Base-by-base conservation (phyloP, 35 echinoderm and acorn worm genomes). In the Apostichopus japonicus region DNA sequence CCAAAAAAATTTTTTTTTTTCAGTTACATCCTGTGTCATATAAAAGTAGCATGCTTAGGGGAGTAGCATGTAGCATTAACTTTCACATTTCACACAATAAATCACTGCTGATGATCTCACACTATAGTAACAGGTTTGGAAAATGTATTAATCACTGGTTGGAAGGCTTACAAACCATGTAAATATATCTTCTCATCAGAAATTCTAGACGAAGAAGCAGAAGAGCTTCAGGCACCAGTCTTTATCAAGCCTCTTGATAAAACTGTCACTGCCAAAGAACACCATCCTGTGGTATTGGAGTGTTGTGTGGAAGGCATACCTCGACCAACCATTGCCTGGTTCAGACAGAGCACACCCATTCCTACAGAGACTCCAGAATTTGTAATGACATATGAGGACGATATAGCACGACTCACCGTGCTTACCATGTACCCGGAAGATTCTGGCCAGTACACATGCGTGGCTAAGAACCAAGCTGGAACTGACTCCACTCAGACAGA, bases 371-470 rank as follows among this genome's bases (percentile, higher is more conserved):
- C 95, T 10, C 93, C 94, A 90, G 97, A 99, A 65, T 99, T 99
- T 86, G 93, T 93, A 17, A 92, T 96, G 73, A 90, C 71, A 2
- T 96, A 93, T 56, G 97, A 96, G 57, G 95, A 89, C 23, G 93
- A 79, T 54, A 22, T 95, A 5, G 93, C 58, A 24, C 93, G 71
- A 9, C 79, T 99, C 87, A 92, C 89, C 10, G 96, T 99, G 56
- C 81, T 79, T 53, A 95, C 96, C 14, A 91, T 99, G 1, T 96
- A 94, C 84, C 97, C 97, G 54, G 97, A 99, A 61, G 97, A 99
- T 82, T 99, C 97, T 54, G 97, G 97, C 27, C 96, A 99, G 83
- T 99, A 99, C 79, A 99, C 97, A 54, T 99, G 97, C 51, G 95
- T 96, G 23, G 97, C 97, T 58, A 99, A 99, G 86, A 99, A 99